Percentiles rank a stretch among this genome's conserved stretches.
Conservation (phyloP, 1,140 invertebrate species). For the Neoseiulus cucumeris region DNA sequence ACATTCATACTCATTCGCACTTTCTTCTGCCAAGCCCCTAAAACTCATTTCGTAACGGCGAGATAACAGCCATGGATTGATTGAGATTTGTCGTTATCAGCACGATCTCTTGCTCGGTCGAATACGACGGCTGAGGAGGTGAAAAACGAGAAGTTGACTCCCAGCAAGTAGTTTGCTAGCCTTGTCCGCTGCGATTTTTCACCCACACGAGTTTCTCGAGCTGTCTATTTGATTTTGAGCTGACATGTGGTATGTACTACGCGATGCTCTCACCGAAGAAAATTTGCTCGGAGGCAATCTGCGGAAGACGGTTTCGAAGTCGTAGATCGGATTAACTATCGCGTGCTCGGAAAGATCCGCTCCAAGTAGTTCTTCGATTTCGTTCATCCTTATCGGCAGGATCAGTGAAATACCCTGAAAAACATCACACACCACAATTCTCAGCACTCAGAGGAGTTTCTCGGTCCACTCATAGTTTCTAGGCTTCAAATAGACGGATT, state of each 20-base stretch:
- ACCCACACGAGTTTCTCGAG: no score
- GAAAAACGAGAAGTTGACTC: neutral
- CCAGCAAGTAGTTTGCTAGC: neutral
- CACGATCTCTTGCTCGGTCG: neutral
- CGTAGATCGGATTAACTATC: constrained; percentile 16
- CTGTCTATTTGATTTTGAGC: no score
- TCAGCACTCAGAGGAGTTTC: neutral
- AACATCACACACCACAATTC: no score
- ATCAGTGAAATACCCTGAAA: constrained; percentile 16
- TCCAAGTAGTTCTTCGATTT: constrained; percentile 15
- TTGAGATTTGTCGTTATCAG: no score
- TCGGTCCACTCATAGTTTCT: neutral
- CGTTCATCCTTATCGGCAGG: constrained; percentile 16
- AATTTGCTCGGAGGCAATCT: neutral
- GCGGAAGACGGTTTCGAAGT: constrained; percentile 8
- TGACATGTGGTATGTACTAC: no score
- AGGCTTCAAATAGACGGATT: neutral
- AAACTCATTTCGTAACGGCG: no score
- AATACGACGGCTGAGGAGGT: neutral
- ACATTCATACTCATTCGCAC: no score
- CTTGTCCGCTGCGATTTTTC: neutral
- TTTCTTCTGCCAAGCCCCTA: no score
- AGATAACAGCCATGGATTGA: no score
- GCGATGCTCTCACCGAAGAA: no score
- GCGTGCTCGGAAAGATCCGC: constrained; percentile 18